Evolutionary conservation across 2,797 vertebrate species (phyloP), one percentile per base, ranked within the genome.

Genomic region (Sphenodon punctatus): DNA sequence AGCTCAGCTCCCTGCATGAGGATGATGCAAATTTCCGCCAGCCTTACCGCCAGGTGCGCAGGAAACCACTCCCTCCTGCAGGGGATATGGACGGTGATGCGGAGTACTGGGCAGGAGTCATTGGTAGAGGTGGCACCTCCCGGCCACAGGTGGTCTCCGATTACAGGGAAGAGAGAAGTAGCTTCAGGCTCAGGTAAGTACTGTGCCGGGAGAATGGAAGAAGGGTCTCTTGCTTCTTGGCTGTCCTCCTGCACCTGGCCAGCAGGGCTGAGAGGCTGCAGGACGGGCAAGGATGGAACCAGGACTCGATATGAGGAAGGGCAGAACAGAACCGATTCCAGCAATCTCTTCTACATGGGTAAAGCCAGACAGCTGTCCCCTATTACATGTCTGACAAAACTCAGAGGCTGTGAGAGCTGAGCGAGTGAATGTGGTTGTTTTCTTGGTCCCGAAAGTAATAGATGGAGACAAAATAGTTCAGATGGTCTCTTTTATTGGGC

Each of bases 1-100:
- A 99, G 91, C 96, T 99, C 84, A 99, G 98, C 93, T 99, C 98
- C 7, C 95, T 99, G 84, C 98, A 99, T 0, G 97, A 99, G 3
- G 97, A 96, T 0, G 97, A 95, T 48, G n/a, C 93, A 67, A 96
- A 95, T 64, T 98, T 98, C 94, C 96, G 96, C 71, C 97, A 97
- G 83, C 96, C 97, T 41, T 98, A 97, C 87, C 97, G 97, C 53
- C 97, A 97, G 49, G 94, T 95, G 55, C 96, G 97, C 75, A 97
- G 96, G 95, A 98, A 98, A 84, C 97, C 96, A 1, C 94, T 99
- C 43, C 97, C 97, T 1, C 91, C 97, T 59, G 96, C 98, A 0
- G 90, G 88, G 22, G 98, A 98, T 89, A 41, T 95, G 30, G 96
- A 97, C 11, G 95, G 96, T 2, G 96, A 94, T 10, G 83, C 95